Conservation (phyloP, 2,888 invertebrate genomes). For the Tetranychus piercei region DNA sequence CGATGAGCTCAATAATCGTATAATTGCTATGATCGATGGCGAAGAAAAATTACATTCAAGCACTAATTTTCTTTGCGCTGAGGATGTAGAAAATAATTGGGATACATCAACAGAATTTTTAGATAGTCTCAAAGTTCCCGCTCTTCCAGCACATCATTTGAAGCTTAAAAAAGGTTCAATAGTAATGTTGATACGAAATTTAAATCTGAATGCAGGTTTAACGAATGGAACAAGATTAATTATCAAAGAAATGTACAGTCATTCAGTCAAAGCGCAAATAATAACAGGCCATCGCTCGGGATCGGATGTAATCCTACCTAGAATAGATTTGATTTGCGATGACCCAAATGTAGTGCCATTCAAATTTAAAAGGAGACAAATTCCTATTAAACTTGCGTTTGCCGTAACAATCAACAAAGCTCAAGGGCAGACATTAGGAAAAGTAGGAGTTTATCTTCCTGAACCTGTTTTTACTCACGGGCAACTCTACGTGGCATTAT, state of each 20-base stretch:
- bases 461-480: constrained; percentile 28
- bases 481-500: constrained; percentile 29
- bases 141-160: constrained; percentile 17
- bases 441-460: constrained; percentile 22
- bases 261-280: neutral
- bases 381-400: constrained; percentile 23
- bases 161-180: constrained; percentile 18
- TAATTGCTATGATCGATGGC: constrained; percentile 14
- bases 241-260: neutral
- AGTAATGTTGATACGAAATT: constrained; percentile 20
- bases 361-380: neutral
- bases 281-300: neutral
- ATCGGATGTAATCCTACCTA: neutral
- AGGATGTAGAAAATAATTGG: neutral
- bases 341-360: neutral
- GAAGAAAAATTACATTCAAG: neutral
- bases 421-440: constrained; percentile 24
- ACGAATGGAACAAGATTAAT: constrained; percentile 18
- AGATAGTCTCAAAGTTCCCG: constrained; percentile 13
- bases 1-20: constrained; percentile 14
- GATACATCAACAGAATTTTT: constrained; percentile 18
- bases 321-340: neutral
- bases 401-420: constrained; percentile 26
- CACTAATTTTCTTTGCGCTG: neutral
- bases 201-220: constrained; percentile 12